Evolutionary conservation across 1,140 invertebrate species (phyloP).

Genomic region (Danaus plexippus): DNA sequence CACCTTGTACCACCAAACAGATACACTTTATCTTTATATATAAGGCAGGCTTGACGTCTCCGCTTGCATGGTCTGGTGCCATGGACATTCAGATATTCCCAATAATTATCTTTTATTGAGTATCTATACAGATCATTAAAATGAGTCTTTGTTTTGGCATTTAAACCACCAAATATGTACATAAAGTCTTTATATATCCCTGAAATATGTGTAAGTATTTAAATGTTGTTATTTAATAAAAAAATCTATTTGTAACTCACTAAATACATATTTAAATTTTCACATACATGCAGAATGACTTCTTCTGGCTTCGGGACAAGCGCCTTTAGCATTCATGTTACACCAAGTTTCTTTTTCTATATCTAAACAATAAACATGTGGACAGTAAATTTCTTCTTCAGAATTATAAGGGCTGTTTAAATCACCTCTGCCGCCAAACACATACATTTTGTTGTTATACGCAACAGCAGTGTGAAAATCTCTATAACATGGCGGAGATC

Average conservation of each 20-base stretch:
- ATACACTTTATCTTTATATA: conserved; percentile 80
- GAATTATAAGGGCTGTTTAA: conserved; percentile 75
- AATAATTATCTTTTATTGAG: conserved; percentile 74
- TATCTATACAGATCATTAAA: conserved; percentile 87
- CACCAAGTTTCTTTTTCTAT: conserved; percentile 79
- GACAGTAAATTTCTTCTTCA: conserved; percentile 83
- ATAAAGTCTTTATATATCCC: conserved; percentile 82
- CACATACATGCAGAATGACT: conserved; percentile 90
- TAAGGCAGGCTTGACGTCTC: conserved; percentile 84
- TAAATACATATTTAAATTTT: conserved; percentile 1
- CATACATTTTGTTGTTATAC: conserved; percentile 82
- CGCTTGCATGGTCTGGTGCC: conserved; percentile 78
- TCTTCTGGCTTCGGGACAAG: conserved; percentile 80
- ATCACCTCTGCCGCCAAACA: conserved; percentile 89
- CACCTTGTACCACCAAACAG: conserved; percentile 91
- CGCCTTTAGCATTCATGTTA: conserved; percentile 70
- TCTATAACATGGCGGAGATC: conserved; percentile 78
- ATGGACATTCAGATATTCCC: conserved; percentile 75
- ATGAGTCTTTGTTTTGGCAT: conserved; percentile 81
- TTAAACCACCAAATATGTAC: conserved; percentile 92
- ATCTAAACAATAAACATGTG: conserved; percentile 84
- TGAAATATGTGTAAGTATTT: conserved; percentile 23
- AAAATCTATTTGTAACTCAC: background rate
- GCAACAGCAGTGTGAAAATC: conserved; percentile 91
- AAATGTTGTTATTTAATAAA: background rate